These are phyloP conservation scores for Venustaconcha ellipsiformis DNA, from an alignment of 1,140 invertebrate species.

Conservation along the genomic window DNA sequence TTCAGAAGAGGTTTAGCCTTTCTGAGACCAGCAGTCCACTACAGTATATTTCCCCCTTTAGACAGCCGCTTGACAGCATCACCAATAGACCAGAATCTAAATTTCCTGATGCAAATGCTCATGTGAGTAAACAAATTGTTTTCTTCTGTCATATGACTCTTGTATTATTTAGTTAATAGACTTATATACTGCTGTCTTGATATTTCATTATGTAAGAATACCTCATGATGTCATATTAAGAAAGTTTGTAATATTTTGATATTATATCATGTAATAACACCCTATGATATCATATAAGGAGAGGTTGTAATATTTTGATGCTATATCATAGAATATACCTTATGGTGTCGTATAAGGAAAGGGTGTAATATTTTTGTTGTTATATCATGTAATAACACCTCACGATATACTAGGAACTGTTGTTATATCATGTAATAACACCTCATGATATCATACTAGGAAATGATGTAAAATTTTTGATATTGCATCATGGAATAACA, in stretches of 20 bases:
- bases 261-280: too few relatives aligned
- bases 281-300: too few relatives aligned
- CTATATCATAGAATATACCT: too few relatives aligned
- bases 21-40: not conserved
- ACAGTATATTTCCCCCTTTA: slow-evolving; percentile 45
- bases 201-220: not conserved
- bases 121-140: slow-evolving; percentile 26
- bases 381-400: not conserved
- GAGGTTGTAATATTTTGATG: too few relatives aligned
- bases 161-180: not conserved
- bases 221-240: not conserved
- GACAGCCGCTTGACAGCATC: slow-evolving; percentile 40
- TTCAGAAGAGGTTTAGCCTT: not conserved
- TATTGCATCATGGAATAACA: too few relatives aligned
- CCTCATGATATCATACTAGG: not conserved
- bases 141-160: not conserved
- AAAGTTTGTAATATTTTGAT: too few relatives aligned
- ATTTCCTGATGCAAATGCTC: slow-evolving; percentile 10
- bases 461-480: too few relatives aligned
- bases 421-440: not conserved
- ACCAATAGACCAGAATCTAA: slow-evolving; percentile 8
- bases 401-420: too few relatives aligned
- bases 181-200: slow-evolving; percentile 1
- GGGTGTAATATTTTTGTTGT: too few relatives aligned
- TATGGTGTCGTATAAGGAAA: too few relatives aligned